Conservation (phyloP, 1,140 invertebrate genomes). For the Babylonia areolata region DNA sequence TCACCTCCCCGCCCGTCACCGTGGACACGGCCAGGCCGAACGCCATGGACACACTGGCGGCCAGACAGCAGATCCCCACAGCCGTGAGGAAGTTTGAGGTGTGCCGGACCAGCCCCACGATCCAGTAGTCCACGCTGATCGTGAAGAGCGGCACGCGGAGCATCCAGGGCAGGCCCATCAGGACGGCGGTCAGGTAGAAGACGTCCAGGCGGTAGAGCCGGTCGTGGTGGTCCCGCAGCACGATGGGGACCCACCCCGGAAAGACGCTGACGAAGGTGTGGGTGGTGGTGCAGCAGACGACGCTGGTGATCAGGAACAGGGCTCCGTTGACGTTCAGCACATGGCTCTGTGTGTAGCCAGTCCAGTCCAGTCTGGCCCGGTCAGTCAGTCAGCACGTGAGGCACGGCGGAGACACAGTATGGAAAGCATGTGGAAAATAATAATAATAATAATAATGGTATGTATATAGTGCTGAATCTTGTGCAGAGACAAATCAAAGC, state of each 20-base stretch:
- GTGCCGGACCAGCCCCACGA: slow-evolving; percentile 79
- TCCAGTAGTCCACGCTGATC: slow-evolving; percentile 88
- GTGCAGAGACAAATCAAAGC: too few relatives aligned
- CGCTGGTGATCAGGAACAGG: slow-evolving; percentile 92
- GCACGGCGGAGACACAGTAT: too few relatives aligned
- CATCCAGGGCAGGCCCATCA: slow-evolving; percentile 85
- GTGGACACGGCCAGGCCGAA: slow-evolving; percentile 91
- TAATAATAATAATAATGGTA: too few relatives aligned
- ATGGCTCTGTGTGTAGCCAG: slow-evolving; percentile 86
- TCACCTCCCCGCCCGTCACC: slow-evolving; percentile 84
- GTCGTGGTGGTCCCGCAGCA: slow-evolving; percentile 91
- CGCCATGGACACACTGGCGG: background rate
- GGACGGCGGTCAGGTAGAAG: slow-evolving; percentile 94
- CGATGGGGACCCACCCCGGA: slow-evolving; percentile 79
- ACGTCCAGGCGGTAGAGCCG: slow-evolving; percentile 94
- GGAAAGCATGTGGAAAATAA: too few relatives aligned
- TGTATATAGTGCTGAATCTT: too few relatives aligned
- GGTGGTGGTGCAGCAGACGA: background rate
- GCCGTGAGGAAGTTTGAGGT: background rate
- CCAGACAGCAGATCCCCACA: background rate
- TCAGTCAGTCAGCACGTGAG: too few relatives aligned
- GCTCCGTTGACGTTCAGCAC: slow-evolving; percentile 97
- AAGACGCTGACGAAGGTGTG: slow-evolving; percentile 83
- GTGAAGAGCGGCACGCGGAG: slow-evolving; percentile 87
- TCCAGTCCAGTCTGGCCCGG: slow-evolving; percentile 66